A percentile compares a stretch with the other conserved stretches of the same genome.
Conservation (phyloP, 1,140 invertebrate species). For the Caenorhabditis remanei region DNA sequence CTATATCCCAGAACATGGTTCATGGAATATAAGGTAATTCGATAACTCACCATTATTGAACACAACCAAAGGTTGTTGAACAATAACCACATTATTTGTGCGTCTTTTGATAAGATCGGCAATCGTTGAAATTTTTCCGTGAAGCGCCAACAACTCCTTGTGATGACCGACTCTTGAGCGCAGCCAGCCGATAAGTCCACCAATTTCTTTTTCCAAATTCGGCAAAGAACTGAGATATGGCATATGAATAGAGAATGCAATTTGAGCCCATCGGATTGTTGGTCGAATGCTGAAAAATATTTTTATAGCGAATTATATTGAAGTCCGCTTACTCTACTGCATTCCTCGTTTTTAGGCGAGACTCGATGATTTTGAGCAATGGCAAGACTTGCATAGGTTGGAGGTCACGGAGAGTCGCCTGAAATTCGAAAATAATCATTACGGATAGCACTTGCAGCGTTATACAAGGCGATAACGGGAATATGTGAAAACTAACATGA, state of each 20-base stretch:
- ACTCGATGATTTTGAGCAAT: conserved; percentile 63
- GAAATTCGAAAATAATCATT: conserved; percentile 16
- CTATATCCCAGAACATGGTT: too few species aligned
- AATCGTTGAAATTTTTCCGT: conserved; percentile 55
- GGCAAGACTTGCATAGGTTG: conserved; percentile 60
- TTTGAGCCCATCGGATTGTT: conserved; percentile 62
- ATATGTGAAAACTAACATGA: conserved; percentile 42
- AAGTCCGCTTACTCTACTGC: conserved; percentile 53
- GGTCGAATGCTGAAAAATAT: conserved; percentile 65
- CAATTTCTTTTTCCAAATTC: conserved; percentile 60
- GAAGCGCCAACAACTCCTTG: conserved; percentile 34
- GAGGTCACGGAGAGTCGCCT: conserved; percentile 63
- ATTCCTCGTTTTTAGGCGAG: conserved; percentile 58
- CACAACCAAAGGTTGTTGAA: conserved; percentile 26
- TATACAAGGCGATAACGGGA: too few species aligned
- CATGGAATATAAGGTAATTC: too few species aligned
- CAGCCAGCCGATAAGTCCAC: conserved; percentile 53
- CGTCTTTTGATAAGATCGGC: conserved; percentile 55
- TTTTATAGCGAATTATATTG: too few species aligned
- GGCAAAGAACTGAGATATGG: conserved; percentile 61
- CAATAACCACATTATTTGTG: conserved; percentile 49
- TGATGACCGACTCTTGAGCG: conserved; percentile 36
- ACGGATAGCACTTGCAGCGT: too few species aligned
- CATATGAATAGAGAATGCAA: conserved; percentile 59
- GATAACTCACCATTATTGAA: conserved; percentile 34